Evolutionary conservation across 2,888 invertebrate species (phyloP).

Genomic region (Onthophagus sagittarius): DNA sequence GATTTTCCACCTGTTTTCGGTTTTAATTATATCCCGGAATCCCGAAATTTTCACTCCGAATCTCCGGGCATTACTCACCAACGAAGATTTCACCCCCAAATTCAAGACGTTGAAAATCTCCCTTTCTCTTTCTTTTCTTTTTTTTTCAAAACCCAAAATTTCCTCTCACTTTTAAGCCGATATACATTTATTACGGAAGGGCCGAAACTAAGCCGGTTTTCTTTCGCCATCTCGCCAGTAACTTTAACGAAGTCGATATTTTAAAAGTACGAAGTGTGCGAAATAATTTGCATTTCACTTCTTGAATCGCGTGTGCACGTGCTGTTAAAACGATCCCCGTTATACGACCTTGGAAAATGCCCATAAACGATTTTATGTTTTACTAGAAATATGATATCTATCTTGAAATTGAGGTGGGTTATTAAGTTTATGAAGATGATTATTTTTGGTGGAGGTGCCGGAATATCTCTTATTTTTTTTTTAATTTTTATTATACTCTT

Average conservation of each 20-base stretch:
- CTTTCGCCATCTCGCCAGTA: background rate
- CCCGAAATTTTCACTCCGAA: background rate
- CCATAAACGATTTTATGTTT: background rate
- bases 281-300: background rate
- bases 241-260: slow-evolving; percentile 1
- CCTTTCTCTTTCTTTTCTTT: too few species aligned
- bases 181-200: background rate
- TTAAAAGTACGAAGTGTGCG: background rate
- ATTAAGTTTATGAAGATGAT: background rate
- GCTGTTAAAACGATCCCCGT: background rate
- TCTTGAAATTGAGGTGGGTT: background rate
- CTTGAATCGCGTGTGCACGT: background rate
- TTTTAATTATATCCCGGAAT: slow-evolving; percentile 29
- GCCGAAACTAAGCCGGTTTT: background rate
- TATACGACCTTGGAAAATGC: background rate
- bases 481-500: background rate
- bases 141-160: background rate
- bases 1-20: slow-evolving; percentile 40
- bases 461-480: too few species aligned
- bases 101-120: background rate
- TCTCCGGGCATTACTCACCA: background rate
- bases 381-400: background rate
- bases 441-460: too few species aligned
- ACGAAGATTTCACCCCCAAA: background rate
- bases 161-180: background rate